A percentile compares a stretch with the other conserved stretches of the same genome.
Evolutionary conservation across 2,113 vertebrate species (phyloP).

Genomic region (Oxyruncus cristatus): DNA sequence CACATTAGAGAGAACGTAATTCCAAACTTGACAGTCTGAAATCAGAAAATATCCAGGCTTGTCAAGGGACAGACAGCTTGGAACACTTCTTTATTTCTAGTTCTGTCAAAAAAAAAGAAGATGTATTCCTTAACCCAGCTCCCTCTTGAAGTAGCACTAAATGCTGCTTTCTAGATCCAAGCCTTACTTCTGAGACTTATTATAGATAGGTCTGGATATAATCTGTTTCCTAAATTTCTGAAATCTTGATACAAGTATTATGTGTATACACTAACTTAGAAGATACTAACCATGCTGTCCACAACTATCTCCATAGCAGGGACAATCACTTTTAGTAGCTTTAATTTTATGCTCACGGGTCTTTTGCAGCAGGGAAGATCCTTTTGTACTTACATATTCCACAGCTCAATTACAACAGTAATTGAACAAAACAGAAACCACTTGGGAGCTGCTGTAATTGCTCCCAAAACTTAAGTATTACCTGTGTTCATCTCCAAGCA

Average conservation of each 20-base stretch:
- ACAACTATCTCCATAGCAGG: neutral
- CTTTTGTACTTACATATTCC: neutral
- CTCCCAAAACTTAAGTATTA: neutral
- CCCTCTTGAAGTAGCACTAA: neutral
- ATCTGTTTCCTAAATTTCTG: neutral
- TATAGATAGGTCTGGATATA: neutral
- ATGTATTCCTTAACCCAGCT: neutral
- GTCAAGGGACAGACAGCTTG: neutral
- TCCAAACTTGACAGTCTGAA: neutral
- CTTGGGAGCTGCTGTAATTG: neutral
- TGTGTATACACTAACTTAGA: neutral
- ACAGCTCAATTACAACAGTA: neutral
- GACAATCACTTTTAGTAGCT: neutral
- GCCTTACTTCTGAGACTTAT: neutral
- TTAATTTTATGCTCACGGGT: neutral
- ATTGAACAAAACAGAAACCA: neutral
- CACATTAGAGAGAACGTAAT: neutral
- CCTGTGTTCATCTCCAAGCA: neutral
- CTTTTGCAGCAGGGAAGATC: neutral
- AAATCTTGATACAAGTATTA: neutral
- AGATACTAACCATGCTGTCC: neutral
- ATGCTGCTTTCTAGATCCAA: neutral
- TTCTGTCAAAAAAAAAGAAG: neutral
- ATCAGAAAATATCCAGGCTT: neutral
- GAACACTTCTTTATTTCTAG: neutral